These are phyloP conservation scores for Sebastes trivittatus DNA, from an alignment of 2,797 vertebrate species.

Conservation along the genomic window DNA sequence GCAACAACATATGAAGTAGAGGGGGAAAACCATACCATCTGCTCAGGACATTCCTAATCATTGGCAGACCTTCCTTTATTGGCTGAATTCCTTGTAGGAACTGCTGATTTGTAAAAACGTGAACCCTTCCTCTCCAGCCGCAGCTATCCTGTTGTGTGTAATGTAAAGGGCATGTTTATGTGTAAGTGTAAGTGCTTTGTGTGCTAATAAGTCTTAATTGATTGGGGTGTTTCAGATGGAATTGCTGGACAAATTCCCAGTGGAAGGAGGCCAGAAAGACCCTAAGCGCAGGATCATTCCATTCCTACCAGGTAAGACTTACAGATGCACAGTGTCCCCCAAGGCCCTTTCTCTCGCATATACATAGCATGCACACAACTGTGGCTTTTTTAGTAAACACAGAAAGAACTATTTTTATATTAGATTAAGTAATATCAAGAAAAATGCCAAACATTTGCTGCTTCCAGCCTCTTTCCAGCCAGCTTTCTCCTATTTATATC, in stretches of 20 bases:
- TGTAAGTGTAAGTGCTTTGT: constrained; percentile 10
- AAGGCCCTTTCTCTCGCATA: background rate
- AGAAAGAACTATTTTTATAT: background rate
- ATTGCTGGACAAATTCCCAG: constrained; percentile 98
- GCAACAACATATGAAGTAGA: constrained; percentile 57
- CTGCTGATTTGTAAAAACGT: constrained; percentile 71
- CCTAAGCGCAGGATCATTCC: constrained; percentile 98
- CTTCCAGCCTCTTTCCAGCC: background rate
- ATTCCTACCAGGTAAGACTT: constrained; percentile 91
- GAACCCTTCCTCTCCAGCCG: constrained; percentile 32
- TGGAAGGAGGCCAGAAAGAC: constrained; percentile 99
- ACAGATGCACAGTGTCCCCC: background rate
- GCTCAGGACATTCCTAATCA: constrained; percentile 74
- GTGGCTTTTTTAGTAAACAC: background rate
- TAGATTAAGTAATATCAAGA: background rate
- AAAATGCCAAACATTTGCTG: background rate
- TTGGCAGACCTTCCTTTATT: constrained; percentile 63
- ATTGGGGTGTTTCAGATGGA: constrained; percentile 90
- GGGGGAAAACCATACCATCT: constrained; percentile 70
- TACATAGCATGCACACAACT: background rate
- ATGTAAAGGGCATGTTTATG: constrained; percentile 24
- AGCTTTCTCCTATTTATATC: background rate
- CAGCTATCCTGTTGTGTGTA: constrained; percentile 19
- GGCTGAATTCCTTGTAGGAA: constrained; percentile 65
- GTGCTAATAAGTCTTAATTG: constrained; percentile 30